Percentiles rank a stretch among this genome's conserved stretches.
These are phyloP conservation scores for Rhipidura dahli DNA, from an alignment of 2,113 vertebrate species.

Conservation along the genomic window DNA sequence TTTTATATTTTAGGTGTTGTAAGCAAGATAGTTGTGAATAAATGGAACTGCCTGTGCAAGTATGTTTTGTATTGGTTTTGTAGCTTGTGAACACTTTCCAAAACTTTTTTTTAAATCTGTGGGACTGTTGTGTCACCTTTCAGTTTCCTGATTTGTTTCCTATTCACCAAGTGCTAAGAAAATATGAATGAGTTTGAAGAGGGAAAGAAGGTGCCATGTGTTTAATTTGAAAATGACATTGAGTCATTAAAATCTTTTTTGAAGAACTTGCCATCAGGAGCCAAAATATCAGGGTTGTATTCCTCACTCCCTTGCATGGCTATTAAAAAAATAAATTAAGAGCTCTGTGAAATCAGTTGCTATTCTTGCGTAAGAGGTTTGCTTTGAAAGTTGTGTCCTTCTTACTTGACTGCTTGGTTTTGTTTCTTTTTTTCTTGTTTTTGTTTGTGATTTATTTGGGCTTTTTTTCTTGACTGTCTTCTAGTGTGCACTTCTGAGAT, in stretches of 20 bases:
- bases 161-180: neutral
- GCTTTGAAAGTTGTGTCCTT: neutral
- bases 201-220: neutral
- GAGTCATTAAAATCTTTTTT: neutral
- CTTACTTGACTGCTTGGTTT: neutral
- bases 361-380: neutral
- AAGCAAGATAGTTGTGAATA: neutral
- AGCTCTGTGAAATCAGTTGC: neutral
- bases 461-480: neutral
- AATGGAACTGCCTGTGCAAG: neutral
- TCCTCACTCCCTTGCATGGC: neutral
- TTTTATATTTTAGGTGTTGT: rapidly evolving
- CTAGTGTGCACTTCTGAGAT: neutral
- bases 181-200: neutral
- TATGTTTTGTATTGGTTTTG: neutral
- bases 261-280: neutral
- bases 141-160: neutral
- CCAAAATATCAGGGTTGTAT: neutral
- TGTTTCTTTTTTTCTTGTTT: no score
- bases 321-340: neutral
- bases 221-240: neutral
- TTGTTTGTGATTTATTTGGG: neutral
- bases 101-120: rapidly evolving
- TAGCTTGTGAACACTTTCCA: neutral
- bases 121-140: neutral